These are phyloP conservation scores for Scopus umbretta DNA, from an alignment of 2,113 vertebrate genomes.

Conservation along the genomic window DNA sequence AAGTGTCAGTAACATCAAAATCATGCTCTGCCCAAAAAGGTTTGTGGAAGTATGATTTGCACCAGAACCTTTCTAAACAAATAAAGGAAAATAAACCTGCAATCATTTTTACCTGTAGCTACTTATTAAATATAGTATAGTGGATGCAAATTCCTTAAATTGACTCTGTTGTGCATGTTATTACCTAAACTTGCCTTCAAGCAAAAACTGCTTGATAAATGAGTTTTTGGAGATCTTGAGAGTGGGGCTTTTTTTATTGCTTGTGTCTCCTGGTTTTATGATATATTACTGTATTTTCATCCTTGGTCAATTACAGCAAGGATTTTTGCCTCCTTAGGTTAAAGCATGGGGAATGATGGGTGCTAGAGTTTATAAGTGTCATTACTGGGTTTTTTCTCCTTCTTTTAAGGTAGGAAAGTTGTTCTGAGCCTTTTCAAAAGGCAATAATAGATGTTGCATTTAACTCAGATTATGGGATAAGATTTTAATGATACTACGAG, in stretches of 20 bases:
- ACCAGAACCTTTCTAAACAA: not conserved
- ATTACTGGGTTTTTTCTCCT: not conserved
- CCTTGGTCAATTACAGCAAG: not conserved
- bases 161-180: not conserved
- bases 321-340: not conserved
- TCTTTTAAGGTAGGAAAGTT: not conserved
- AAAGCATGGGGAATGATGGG: not conserved
- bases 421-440: not conserved
- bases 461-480: not conserved
- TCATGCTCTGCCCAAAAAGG: not conserved
- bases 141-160: not conserved
- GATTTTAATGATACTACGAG: not conserved
- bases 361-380: not conserved
- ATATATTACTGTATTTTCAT: not conserved
- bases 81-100: not conserved
- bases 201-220: constrained; percentile 18
- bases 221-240: not conserved
- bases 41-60: not conserved
- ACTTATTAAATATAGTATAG: not conserved
- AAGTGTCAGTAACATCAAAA: not conserved
- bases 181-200: not conserved
- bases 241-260: not conserved
- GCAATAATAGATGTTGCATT: not conserved
- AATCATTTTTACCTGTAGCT: not conserved
- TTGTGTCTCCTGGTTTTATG: constrained; percentile 3